Conservation (phyloP, 1,140 invertebrate genomes). For the Aphelenchoides besseyi region DNA sequence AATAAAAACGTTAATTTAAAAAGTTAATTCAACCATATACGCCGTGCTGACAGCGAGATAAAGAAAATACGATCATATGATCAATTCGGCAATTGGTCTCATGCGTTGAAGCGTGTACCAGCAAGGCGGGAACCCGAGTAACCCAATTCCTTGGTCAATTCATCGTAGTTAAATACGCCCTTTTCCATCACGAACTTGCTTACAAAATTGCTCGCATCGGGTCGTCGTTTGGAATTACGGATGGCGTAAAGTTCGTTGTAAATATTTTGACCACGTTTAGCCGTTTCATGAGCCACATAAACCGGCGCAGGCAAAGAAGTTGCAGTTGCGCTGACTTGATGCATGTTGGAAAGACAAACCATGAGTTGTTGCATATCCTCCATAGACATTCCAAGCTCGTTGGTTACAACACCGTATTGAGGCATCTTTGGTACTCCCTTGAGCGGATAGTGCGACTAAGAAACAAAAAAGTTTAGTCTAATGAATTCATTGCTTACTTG, state of each 20-base stretch:
- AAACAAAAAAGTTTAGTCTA: neutral
- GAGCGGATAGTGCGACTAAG: neutral
- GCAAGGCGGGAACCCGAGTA: neutral
- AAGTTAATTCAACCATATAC: no score
- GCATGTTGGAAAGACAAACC: constrained; percentile 22
- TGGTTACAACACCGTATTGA: constrained; percentile 33
- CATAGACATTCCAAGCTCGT: constrained; percentile 32
- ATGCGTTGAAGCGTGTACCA: constrained; percentile 8
- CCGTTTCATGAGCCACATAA: constrained; percentile 45
- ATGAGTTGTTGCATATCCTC: constrained; percentile 24
- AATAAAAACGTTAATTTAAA: no score
- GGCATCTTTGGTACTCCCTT: constrained; percentile 36
- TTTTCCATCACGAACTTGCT: constrained; percentile 17
- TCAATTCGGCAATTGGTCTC: no score
- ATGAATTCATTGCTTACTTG: neutral
- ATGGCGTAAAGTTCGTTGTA: constrained; percentile 10
- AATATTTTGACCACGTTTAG: constrained; percentile 34
- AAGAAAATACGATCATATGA: no score
- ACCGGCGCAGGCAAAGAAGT: constrained; percentile 37
- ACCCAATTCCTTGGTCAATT: neutral
- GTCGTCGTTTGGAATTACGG: neutral
- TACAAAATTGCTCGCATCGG: constrained; percentile 15
- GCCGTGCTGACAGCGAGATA: no score
- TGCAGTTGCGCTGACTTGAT: constrained; percentile 26
- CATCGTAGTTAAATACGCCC: constrained; percentile 1